Evolutionary conservation across 2,797 vertebrate genomes (phyloP), one percentile per base, ranked within the genome.

Genomic region (Oreochromis mossambicus): DNA sequence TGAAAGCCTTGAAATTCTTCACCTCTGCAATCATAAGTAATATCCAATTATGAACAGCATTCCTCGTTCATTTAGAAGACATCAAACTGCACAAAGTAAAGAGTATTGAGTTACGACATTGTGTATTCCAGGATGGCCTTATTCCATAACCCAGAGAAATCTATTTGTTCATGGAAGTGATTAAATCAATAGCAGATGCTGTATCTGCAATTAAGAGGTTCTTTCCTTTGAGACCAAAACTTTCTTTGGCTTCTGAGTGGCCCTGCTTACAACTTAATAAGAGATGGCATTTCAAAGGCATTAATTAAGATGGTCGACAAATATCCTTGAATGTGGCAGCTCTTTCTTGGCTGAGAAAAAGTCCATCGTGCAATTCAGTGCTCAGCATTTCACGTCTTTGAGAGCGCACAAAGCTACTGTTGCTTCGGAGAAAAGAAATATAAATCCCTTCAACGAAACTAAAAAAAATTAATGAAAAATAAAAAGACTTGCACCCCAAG

Each of bases 261-360:
- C 70, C 75, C 85, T 85, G 76, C 84, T 91, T 86, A 88, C 11
- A 29, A 84, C 92, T 91, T 95, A 95, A 96, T 95, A 91, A 93
- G 92, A 93, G 91, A 86, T 93, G 95, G 91, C 93, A 36, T 96
- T 96, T 96, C 88, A 92, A 96, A 96, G 90, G 92, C 90, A 84
- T 95, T 94, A 94, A 95, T 94, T 93, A 94, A 95, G 93, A 94
- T 85, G 66, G 90, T 86, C 88, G 6, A 73, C 81, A 87, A 89
- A 91, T 80, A 89, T 92, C 83, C 86, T 87, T 90, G 82, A 91
- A 88, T 87, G 88, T 90, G 87, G 86, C 82, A 79, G 86, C 77
- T 66, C 56, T 86, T 89, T 90, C 80, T 90, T 90, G 88, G 83
- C 88, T 51, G 55, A 90, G 87, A 91, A 87, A 80, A 94, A 87